Evolutionary conservation across 2,113 vertebrate genomes (phyloP), one percentile per base, ranked within the genome.

Genomic region (Albula glossodonta): DNA sequence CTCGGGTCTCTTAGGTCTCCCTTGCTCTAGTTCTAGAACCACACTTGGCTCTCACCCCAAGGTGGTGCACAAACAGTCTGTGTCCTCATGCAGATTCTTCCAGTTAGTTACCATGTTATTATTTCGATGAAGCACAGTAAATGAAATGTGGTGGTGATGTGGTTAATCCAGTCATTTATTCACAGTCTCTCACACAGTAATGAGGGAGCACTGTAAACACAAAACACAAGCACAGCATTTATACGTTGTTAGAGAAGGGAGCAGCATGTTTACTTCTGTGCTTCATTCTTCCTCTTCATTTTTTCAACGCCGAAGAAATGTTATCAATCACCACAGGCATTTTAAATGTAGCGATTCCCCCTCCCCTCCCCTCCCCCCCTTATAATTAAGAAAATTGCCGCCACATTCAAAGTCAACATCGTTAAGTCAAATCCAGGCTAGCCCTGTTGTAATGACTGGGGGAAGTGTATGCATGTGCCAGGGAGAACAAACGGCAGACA

Each of bases 141-240:
- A 60, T 15, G 3, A 13, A 60, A 13, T 15, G 11, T 3, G 11
- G 31, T 41, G 31, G 31, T 41, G 31, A 41, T 0, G 31, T 41
- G 31, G 31, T 41, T 41, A 12, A 22, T 5, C 60, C 60, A 66
- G 19, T 5, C 19, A 66, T 66, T 22, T 66, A 7, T 66, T 66
- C 22, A 19, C 9, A 66, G 60, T 19, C 60, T 19, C 60, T 19
- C 4, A 66, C 60, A 22, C 17, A 66, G 4, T 2, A 66, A 66
- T 2, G 19, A 22, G 19, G 60, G 22, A 2, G 19, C 19, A 66
- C 4, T 19, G 60, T 4, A 66, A 22, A 22, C 4, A 66, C 17
- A 66, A 66, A 13, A 60, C 11, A 12, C 10, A 11, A 60, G 56
- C 3, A 88, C 88, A 88, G 87, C 85, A 81, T 84, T 22, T 83